These are phyloP conservation scores for Chloroclystis v-ata DNA, from an alignment of 2,888 invertebrate genomes.

Conservation along the genomic window DNA sequence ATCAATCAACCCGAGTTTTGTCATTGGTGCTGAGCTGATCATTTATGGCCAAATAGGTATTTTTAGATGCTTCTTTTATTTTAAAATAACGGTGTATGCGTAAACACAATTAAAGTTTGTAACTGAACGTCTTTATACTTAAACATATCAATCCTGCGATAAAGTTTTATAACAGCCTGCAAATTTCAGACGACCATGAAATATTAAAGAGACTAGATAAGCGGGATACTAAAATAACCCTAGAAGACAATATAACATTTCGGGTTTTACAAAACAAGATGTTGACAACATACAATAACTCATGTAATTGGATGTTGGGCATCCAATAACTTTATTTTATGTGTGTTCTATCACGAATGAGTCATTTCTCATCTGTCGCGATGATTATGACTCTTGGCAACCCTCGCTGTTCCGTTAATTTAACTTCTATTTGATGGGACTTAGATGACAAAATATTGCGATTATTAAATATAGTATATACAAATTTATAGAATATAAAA, in stretches of 20 bases:
- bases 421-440: slow-evolving; percentile 33
- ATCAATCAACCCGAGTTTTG: not conserved
- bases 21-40: no score
- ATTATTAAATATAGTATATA: slow-evolving; percentile 2
- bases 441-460: slow-evolving; percentile 15
- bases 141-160: no score
- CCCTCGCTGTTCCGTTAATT: slow-evolving; percentile 37
- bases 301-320: slow-evolving; percentile 11
- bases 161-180: no score
- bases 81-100: no score
- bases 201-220: no score
- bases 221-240: no score
- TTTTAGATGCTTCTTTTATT: no score
- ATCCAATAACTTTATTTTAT: slow-evolving; percentile 12
- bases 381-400: slow-evolving; percentile 38
- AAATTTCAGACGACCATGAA: no score
- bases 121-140: no score
- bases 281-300: slow-evolving; percentile 2
- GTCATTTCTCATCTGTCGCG: slow-evolving; percentile 28
- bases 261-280: not conserved
- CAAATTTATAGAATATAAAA: no score
- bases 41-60: no score
- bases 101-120: no score
- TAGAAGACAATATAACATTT: not conserved
- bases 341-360: slow-evolving; percentile 17